phyloP scores from a whole-genome alignment of 2,113 vertebrate species.

The Rhineura floridana region DNA sequence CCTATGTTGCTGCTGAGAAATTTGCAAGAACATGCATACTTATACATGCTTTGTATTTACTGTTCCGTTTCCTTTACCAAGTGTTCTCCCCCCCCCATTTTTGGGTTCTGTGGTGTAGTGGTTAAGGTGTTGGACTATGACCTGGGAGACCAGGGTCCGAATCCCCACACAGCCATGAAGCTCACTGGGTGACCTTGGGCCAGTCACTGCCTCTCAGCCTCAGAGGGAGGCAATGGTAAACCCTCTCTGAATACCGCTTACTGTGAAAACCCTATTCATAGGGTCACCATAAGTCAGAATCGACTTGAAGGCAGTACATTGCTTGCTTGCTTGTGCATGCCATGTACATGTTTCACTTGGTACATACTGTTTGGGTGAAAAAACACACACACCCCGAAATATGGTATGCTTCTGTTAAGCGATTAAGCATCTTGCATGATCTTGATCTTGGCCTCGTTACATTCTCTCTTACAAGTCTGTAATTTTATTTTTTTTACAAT shows the following conservation, averaged over 20 bases:
- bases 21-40: background rate
- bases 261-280: too few species aligned
- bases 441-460: background rate
- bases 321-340: too few species aligned
- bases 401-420: background rate
- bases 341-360: background rate
- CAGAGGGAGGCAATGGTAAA: too few species aligned
- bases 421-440: background rate
- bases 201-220: too few species aligned
- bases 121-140: too few species aligned
- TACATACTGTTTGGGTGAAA: background rate
- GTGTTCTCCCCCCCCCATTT: slow-evolving; percentile 2
- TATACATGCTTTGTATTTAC: background rate
- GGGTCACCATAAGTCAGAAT: too few species aligned
- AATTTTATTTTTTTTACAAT: background rate
- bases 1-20: background rate
- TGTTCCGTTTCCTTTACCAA: background rate
- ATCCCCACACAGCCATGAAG: too few species aligned
- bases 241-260: too few species aligned
- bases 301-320: too few species aligned
- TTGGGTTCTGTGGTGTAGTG: background rate
- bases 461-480: background rate
- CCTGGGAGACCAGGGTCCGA: too few species aligned
- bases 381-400: too few species aligned
- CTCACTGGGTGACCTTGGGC: too few species aligned